Base-by-base conservation (phyloP, 37 sponge, comb jelly and placozoan genomes). In the Haliclona indistincta region DNA sequence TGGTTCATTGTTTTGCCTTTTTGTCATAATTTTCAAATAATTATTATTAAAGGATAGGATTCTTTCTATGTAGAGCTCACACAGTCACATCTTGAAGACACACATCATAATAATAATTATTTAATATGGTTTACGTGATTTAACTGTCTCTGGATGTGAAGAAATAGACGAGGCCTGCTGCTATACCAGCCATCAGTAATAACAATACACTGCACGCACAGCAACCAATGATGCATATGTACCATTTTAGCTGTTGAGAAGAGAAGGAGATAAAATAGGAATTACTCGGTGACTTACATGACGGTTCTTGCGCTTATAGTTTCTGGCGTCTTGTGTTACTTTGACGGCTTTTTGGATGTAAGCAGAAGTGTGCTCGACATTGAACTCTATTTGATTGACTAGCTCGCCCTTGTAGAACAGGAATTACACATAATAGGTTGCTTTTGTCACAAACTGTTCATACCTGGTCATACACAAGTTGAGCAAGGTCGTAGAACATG, bases 401-500 rank as follows among this genome's bases (percentile, higher is more conserved):
- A 86, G 26, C 20, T 94, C 94, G 29, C 94, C 94, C 91, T 93
- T 49, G 19, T 38, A 45, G 67, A 33, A 33, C n/a, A 42, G 38
- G 19, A 41, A 26, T 26, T 35, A 34, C 8, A 23, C 3, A 56
- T 10, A 56, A 36, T 22, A 17, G 10, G 15, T 17, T 15, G 15
- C 15, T 49, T 23, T 8, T 28, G 32, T 11, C 36, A 38, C 2
- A 41, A 17, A 28, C 49, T 67, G 28, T n/a, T 11, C 64, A 62
- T 52, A 88, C 94, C 90, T 94, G 95, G 40, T 90, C 85, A 20
- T 94, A 84, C 32, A 94, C 95, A 2, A 94, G 67, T 8, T 82
- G 45, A 43, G 92, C 92, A 74, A 94, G 78, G 67, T 91, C 92
- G 29, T 86, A 72, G 45, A 94, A 94, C 95, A 94, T 94, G 53